These are phyloP conservation scores for Drosophila subquinaria DNA, from an alignment of 2,888 invertebrate species.

Conservation along the genomic window DNA sequence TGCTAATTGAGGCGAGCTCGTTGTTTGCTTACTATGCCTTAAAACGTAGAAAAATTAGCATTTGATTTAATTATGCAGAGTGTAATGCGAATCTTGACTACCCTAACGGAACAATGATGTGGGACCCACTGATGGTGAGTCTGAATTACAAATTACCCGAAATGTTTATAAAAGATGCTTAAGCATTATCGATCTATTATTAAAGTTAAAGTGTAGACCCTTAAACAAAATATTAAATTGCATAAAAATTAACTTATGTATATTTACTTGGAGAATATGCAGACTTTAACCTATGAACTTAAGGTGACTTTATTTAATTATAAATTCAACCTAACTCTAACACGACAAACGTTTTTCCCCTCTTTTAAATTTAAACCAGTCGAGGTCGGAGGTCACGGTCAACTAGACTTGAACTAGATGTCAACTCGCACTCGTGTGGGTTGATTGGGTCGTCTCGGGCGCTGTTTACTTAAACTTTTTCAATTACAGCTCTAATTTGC, in stretches of 20 bases:
- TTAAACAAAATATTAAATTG: not conserved
- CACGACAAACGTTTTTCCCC: conserved; percentile 6
- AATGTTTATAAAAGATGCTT: not conserved
- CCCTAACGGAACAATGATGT: not conserved
- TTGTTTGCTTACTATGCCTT: conserved; percentile 8
- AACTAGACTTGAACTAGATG: conserved; percentile 3
- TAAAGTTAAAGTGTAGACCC: not conserved
- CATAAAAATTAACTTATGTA: not conserved
- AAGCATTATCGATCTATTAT: not conserved
- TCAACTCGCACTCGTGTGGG: conserved; percentile 1
- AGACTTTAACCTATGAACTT: not conserved
- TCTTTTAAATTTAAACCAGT: conserved; percentile 1
- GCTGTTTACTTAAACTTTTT: conserved; percentile 27
- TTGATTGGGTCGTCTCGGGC: not conserved
- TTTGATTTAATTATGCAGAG: conserved; percentile 61
- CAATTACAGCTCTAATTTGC: conserved; percentile 28
- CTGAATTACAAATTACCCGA: not conserved
- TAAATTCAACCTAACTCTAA: conserved; percentile 3
- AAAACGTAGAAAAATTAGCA: conserved; percentile 49
- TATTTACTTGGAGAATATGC: not conserved
- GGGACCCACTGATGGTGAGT: not conserved
- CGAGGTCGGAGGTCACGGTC: conserved; percentile 13
- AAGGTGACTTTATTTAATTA: conserved; percentile 4
- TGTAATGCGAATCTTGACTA: conserved; percentile 12
- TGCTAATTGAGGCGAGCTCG: conserved; percentile 52